Evolutionary conservation across 53 echinoderm and acorn worm species (phyloP), one percentile per base, ranked within the genome.

Genomic region (Glandiceps talaboti): DNA sequence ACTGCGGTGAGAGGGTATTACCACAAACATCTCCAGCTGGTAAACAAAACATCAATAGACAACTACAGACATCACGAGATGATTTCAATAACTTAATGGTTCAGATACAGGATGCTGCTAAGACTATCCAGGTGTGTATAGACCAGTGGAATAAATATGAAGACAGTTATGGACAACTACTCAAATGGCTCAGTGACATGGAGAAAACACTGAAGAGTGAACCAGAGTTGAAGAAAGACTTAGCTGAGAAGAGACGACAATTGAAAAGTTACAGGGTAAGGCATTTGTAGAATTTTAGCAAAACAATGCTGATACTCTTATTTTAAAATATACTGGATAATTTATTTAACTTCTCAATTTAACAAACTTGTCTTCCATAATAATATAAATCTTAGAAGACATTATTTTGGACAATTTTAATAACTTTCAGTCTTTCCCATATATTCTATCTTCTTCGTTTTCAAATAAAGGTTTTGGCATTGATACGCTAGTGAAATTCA

Each of bases 191-290:
- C 80, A 73, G 28, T 1, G 84, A 90, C 29, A 84, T 80, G 87
- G 90, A 90, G 81, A 81, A 86, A 74, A 73, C 28, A 14, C 32
- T 89, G 30, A 76, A 33, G 14, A 75, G 72, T 76, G 86, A 86
- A 29, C 88, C 89, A 14, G 80, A 83, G 33, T 81, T 76, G 33
- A 79, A 73, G 31, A 81, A 81, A 29, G 90, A 88, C 27, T 83
- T 93, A 14, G 82, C 76, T 73, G 93, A 93, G 76, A 93, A 93
- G 88, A 88, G 88, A 73, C 83, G 75, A 82, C 87, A 93, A 76
- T 83, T 90, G 82, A 89, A 87, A 79, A 88, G 81, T 74, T 86
- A 81, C 76, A 87, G 87, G 83, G 93, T 93, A 77, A 27, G 31
- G n/a, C n/a, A n/a, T 33, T 45, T 45, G 64, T 45, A 45, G 64